phyloP scores from a whole-genome alignment of 64 coral and sea anemone species.

The Trachythela sp. region DNA sequence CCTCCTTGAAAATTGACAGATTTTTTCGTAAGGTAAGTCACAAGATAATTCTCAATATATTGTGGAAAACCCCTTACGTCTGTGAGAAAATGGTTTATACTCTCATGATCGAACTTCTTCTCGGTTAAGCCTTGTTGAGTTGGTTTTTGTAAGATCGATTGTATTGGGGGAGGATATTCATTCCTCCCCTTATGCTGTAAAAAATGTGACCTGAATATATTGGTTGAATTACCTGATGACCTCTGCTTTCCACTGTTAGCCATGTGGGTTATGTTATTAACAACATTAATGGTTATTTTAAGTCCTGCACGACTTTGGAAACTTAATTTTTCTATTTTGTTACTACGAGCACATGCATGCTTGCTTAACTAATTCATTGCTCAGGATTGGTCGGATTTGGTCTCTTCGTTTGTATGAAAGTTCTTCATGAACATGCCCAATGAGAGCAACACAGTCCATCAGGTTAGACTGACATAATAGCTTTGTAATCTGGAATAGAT shows the following conservation, averaged over 20 bases:
- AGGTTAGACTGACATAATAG: background rate
- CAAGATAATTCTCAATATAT: no score
- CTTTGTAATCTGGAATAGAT: conserved; percentile 21
- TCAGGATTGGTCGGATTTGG: conserved; percentile 6
- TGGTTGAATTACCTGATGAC: background rate
- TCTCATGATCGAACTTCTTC: background rate
- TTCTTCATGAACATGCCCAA: conserved; percentile 49
- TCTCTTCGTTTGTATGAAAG: conserved; percentile 48
- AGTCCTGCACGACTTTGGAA: conserved; percentile 45
- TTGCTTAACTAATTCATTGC: conserved; percentile 41
- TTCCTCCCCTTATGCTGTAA: background rate
- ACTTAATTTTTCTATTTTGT: conserved; percentile 25
- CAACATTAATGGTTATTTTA: conserved; percentile 55
- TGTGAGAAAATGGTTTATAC: no score
- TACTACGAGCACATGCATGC: conserved; percentile 48
- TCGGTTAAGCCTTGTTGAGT: no score
- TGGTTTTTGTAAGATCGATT: no score
- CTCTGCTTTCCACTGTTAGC: no score
- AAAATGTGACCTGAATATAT: background rate
- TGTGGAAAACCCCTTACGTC: no score
- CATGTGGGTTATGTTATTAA: background rate
- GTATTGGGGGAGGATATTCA: background rate
- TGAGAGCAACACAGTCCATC: conserved; percentile 47
- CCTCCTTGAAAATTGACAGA: background rate
- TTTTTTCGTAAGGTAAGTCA: no score